Conservation (phyloP, 2,797 vertebrate genomes). For the Pangasius djambal region DNA sequence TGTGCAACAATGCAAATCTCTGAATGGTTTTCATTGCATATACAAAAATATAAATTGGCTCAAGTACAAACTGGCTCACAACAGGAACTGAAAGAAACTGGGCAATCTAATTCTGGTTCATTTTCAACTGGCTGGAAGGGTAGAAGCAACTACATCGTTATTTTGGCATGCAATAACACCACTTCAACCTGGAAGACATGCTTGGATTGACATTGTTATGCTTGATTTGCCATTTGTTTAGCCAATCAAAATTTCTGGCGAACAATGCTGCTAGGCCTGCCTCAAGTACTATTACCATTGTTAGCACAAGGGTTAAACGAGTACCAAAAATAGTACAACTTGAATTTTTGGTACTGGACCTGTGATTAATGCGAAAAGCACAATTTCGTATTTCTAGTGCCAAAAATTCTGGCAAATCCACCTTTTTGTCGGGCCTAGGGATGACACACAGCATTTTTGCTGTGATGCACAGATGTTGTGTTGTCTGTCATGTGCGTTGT, state of each 20-base stretch:
- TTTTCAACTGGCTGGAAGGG: neutral
- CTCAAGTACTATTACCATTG: neutral
- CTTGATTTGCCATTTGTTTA: neutral
- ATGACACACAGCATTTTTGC: neutral
- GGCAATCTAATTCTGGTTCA: neutral
- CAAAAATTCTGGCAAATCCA: neutral
- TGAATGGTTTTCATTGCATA: neutral
- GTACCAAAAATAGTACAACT: neutral
- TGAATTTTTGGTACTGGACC: neutral
- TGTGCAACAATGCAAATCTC: neutral
- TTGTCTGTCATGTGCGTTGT: neutral
- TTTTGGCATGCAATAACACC: neutral
- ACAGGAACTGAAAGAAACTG: neutral
- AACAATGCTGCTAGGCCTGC: neutral
- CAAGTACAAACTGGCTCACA: neutral
- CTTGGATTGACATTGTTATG: neutral
- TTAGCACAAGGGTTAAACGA: neutral
- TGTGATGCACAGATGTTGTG: neutral
- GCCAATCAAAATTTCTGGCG: neutral
- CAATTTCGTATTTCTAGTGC: neutral
- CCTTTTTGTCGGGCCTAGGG: neutral
- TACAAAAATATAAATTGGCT: neutral
- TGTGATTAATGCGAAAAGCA: neutral
- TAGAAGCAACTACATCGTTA: neutral
- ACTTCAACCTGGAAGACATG: neutral